Conservation (phyloP, 2,797 vertebrate genomes). For the Chaetodon trifasciatus region DNA sequence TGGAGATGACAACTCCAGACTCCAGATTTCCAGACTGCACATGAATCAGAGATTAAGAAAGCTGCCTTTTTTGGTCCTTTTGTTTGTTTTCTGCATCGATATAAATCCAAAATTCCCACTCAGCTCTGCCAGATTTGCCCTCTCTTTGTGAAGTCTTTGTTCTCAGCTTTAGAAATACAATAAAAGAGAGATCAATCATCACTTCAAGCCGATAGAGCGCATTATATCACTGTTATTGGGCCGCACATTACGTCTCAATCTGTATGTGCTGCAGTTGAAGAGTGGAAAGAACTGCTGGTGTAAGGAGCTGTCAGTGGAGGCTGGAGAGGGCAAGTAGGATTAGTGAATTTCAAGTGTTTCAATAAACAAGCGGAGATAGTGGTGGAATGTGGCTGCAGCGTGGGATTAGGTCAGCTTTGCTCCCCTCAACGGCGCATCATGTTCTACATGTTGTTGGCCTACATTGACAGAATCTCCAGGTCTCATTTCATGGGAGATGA, state of each 20-base stretch:
- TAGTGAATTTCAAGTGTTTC: conserved; percentile 76
- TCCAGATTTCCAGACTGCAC: conserved; percentile 36
- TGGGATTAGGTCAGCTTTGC: conserved; percentile 73
- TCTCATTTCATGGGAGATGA: conserved; percentile 57
- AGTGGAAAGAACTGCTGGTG: neutral
- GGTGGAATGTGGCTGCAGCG: conserved; percentile 73
- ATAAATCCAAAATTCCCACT: conserved; percentile 28
- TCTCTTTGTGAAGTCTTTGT: conserved; percentile 41
- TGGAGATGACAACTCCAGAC: conserved; percentile 31
- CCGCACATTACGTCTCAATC: conserved; percentile 22
- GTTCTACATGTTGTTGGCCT: conserved; percentile 70
- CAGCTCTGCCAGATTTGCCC: conserved; percentile 44
- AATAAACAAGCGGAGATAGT: conserved; percentile 78
- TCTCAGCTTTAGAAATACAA: conserved; percentile 30
- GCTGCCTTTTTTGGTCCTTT: conserved; percentile 15
- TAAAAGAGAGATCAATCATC: conserved; percentile 51
- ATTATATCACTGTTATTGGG: conserved; percentile 10
- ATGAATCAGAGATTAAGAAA: conserved; percentile 37
- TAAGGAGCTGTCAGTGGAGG: conserved; percentile 42
- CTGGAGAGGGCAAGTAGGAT: conserved; percentile 72
- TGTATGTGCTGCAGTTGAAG: conserved; percentile 13
- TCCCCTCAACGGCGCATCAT: conserved; percentile 42
- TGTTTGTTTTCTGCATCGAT: conserved; percentile 40
- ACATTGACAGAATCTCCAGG: conserved; percentile 64
- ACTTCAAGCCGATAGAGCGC: neutral